Conservation (phyloP, 2,888 invertebrate genomes). For the Epistrophe eligans region DNA sequence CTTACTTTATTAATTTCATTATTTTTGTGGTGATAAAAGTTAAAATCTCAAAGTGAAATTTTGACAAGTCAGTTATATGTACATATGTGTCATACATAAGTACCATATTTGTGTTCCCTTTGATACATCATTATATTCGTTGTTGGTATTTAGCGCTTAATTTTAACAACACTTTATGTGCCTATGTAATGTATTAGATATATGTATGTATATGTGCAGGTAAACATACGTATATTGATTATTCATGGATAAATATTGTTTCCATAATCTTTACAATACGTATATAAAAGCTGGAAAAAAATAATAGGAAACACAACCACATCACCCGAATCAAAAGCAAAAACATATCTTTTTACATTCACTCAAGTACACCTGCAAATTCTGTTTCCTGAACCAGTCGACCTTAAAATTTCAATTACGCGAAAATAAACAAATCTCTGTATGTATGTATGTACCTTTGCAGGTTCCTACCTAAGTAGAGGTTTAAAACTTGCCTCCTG, state of each 20-base stretch:
- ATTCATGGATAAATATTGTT: neutral
- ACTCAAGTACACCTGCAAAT: conserved; percentile 63
- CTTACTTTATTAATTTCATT: neutral
- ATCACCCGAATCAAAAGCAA: conserved; percentile 33
- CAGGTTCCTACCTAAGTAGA: conserved; percentile 1
- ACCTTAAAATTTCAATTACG: conserved; percentile 74
- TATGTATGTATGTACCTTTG: neutral
- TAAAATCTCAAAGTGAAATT: too few relatives aligned
- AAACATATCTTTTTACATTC: conserved; percentile 50
- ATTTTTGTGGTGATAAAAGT: too few relatives aligned
- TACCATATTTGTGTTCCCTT: too few relatives aligned
- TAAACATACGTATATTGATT: neutral
- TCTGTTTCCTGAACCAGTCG: conserved; percentile 58
- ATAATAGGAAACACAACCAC: conserved; percentile 48
- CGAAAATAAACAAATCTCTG: conserved; percentile 70
- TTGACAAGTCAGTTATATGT: too few relatives aligned
- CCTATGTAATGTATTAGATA: too few relatives aligned
- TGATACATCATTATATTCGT: too few relatives aligned
- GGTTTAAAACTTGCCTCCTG: conserved; percentile 40
- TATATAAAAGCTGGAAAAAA: neutral
- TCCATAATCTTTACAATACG: neutral
- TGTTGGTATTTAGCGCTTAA: too few relatives aligned
- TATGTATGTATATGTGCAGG: too few relatives aligned
- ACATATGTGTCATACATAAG: too few relatives aligned
- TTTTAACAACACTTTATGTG: too few relatives aligned